Base-by-base conservation (phyloP, 2,888 invertebrate species). In the Dermolepida albohirtum region DNA sequence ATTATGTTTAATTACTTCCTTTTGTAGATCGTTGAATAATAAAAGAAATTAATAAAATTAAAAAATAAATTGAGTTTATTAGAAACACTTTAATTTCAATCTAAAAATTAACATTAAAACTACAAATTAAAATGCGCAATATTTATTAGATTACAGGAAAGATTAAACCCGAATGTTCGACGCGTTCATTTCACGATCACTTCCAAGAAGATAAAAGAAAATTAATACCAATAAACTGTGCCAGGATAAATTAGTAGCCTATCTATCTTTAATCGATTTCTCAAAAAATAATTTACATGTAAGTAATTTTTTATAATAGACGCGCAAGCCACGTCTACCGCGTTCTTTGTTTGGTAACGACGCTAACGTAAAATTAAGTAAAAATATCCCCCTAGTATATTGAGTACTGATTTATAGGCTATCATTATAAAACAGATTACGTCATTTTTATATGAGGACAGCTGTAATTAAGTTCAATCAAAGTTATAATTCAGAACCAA, bases 391-490 rank as follows among this genome's bases (percentile, higher is more conserved):
- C 44, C 34, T 29, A 11, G 44, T 44, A 44, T 43, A 43, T 44
- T 43, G 43, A 43, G 12, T 22, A 44, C 59, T 68, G 65, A 68
- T 68, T 65, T 68, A 68, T 65, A 59, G 29, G 41, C 65, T 44
- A 59, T 68, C 65, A 65, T 68, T 68, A 68, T 65, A 59, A 57
- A 68, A 65, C 59, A 68, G 68, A 68, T 68, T 68, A 51, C 65
- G 64, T 65, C 44, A 65, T 65, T 68, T 66, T 68, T 68, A 59
- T 64, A 62, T 52, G 65, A 59, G 44, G 68, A 68, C 64, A 68
- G 65, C 44, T 68, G 65, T 68, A 68, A 68, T 68, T 68, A 68
- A 68, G 68, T 62, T 59, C 59, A 65, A 68, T 68, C 65, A 59
- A 65, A 68, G 68, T 55, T 59, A 68, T 68, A 68, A 68, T 65